Evolutionary conservation across 2,888 invertebrate species (phyloP).

Genomic region (Eupithecia vulgata): DNA sequence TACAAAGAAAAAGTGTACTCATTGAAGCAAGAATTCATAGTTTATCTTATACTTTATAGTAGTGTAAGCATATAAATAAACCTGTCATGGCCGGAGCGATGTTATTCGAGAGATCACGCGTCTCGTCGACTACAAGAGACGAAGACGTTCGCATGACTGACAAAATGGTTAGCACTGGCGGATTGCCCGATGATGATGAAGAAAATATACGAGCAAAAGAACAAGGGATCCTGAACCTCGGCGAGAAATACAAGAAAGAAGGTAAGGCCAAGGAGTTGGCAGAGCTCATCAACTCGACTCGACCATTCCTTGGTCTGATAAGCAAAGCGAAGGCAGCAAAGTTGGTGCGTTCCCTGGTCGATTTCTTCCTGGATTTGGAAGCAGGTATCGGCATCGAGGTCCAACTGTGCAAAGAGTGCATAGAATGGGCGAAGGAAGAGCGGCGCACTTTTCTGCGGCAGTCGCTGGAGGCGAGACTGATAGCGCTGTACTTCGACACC

Average conservation of each 20-base stretch:
- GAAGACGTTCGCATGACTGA: slow-evolving; percentile 89
- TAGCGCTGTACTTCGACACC: slow-evolving; percentile 97
- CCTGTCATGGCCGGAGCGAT: slow-evolving; percentile 94
- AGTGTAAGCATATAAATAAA: slow-evolving; percentile 79
- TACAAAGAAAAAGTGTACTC: slow-evolving; percentile 80
- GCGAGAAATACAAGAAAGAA: slow-evolving; percentile 95
- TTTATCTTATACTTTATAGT: slow-evolving; percentile 70
- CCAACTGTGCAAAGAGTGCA: slow-evolving; percentile 97
- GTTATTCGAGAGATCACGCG: slow-evolving; percentile 93
- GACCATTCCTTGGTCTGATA: slow-evolving; percentile 96
- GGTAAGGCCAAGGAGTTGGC: slow-evolving; percentile 96
- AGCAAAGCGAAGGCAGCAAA: slow-evolving; percentile 99
- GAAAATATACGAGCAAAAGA: slow-evolving; percentile 96
- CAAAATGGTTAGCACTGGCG: slow-evolving; percentile 91
- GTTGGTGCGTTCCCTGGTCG: slow-evolving; percentile 97
- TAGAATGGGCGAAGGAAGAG: slow-evolving; percentile 99
- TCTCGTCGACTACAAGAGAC: slow-evolving; percentile 89
- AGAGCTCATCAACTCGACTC: slow-evolving; percentile 96
- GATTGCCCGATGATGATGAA: slow-evolving; percentile 92
- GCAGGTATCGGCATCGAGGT: slow-evolving; percentile 98
- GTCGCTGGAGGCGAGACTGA: slow-evolving; percentile 96
- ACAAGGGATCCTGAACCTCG: slow-evolving; percentile 96
- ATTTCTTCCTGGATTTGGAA: slow-evolving; percentile 98
- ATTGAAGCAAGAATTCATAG: slow-evolving; percentile 73
- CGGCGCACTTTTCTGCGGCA: slow-evolving; percentile 98